Percentiles rank a stretch among this genome's conserved stretches.
Evolutionary conservation across 2,113 vertebrate genomes (phyloP).

Genomic region (Macaca nemestrina): DNA sequence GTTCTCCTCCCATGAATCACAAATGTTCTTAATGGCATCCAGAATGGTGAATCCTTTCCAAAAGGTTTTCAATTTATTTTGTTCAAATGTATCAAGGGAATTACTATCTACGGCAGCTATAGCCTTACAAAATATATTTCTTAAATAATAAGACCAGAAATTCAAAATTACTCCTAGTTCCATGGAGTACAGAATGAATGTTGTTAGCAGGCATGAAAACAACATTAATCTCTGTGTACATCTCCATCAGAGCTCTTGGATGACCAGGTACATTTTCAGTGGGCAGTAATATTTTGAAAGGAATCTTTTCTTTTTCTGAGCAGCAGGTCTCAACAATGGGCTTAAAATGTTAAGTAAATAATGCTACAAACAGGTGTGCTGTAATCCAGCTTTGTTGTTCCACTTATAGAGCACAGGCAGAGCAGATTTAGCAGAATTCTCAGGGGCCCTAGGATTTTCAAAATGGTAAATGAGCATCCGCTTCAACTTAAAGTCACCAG

Average conservation of each 20-base stretch:
- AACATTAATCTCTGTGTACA: neutral
- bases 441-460: neutral
- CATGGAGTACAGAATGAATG: neutral
- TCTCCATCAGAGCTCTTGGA: neutral
- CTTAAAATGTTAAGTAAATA: neutral
- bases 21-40: neutral
- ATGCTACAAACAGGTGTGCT: neutral
- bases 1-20: neutral
- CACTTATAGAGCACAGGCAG: neutral
- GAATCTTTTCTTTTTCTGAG: neutral
- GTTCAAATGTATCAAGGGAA: neutral
- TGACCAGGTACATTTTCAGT: neutral
- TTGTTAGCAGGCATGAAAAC: neutral
- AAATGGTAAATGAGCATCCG: neutral
- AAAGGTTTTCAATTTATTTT: neutral
- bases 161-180: neutral
- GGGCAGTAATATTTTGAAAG: neutral
- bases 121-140: neutral
- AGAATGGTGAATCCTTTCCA: neutral
- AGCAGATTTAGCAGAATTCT: neutral
- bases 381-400: neutral
- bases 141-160: neutral
- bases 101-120: neutral
- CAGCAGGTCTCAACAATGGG: neutral
- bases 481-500: neutral